Base-by-base conservation (phyloP, 2,113 vertebrate genomes). In the Falco punctatus region DNA sequence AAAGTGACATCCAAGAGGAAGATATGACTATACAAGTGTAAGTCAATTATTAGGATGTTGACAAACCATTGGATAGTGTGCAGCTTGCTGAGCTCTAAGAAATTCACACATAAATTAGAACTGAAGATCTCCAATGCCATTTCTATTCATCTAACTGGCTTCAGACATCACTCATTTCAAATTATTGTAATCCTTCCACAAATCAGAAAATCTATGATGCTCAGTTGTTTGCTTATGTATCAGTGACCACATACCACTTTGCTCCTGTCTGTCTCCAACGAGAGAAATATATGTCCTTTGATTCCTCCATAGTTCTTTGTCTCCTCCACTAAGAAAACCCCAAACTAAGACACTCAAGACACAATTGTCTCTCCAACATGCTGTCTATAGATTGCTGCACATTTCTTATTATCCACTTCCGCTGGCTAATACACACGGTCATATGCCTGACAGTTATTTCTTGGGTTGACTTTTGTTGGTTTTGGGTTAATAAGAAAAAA, bases 291-390 rank as follows among this genome's bases (percentile, higher is more conserved):
- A 57, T 52, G 7, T 59, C 35, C 4, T 78, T 86, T 74, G 24
- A 38, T 71, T 91, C 2, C 21, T 59, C n/a, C 21, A 30, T 40
- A 84, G 54, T 78, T 58, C 38, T 75, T 8, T 51, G 8, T 49
- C 17, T 85, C 3, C 33, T 64, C n/a, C 24, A 75, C n/a, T 21
- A 27, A 62, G 55, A 86, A 75, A 71, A 52, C 11, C 42, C 42
- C 42, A 42, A 14, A 11, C 14, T 42, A 42, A 42, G 42, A 42
- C 42, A 42, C 42, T 42, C 12, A 42, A 42, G 40, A 26, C 8
- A 71, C 48, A 82, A 64, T 35, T 27, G 2, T 44, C 4, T 75
- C 26, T 70, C 32, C 17, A 57, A n/a, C 0, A 0, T 48, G 52
- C 10, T 78, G 9, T 9, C 30, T 66, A 40, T 42, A 92, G 61